A percentile compares a stretch with the other conserved stretches of the same genome.
Conservation (phyloP, 1,140 invertebrate genomes). For the Drosophila varians region DNA sequence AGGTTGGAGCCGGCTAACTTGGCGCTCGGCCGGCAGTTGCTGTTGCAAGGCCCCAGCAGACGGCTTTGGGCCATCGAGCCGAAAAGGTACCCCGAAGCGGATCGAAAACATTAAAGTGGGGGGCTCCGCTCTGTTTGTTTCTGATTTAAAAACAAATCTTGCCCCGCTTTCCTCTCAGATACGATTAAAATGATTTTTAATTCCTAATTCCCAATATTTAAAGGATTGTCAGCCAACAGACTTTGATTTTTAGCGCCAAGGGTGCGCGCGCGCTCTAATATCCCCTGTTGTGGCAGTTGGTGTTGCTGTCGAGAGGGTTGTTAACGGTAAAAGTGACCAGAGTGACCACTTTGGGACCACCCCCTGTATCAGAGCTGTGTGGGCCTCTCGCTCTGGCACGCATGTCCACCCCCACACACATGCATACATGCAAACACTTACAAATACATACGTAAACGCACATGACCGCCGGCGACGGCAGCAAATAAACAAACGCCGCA, state of each 20-base stretch:
- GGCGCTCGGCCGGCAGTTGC: conserved; percentile 31
- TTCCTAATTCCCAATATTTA: neutral
- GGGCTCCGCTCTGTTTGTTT: too few relatives aligned
- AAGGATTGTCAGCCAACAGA: conserved; percentile 2
- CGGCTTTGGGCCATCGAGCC: conserved; percentile 78
- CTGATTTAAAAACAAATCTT: neutral
- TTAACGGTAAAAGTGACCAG: conserved; percentile 34
- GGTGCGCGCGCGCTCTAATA: conserved; percentile 38
- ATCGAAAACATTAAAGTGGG: neutral
- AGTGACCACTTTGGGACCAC: conserved; percentile 36
- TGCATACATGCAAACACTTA: conserved; percentile 9
- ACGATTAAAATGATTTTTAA: neutral
- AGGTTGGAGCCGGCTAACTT: neutral
- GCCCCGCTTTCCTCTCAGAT: neutral
- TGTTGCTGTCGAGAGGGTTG: conserved; percentile 28
- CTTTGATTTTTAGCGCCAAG: conserved; percentile 20
- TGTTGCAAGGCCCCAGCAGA: conserved; percentile 64
- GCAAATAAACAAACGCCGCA: conserved; percentile 70
- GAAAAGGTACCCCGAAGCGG: conserved; percentile 45
- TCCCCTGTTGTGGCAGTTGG: conserved; percentile 10
- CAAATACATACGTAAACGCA: conserved; percentile 19
- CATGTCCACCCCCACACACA: conserved; percentile 70
- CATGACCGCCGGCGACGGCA: conserved; percentile 69
- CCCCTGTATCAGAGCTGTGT: conserved; percentile 13
- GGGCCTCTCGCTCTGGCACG: conserved; percentile 30